Conservation (phyloP, 2,797 vertebrate species). For the Mus minutoides region DNA sequence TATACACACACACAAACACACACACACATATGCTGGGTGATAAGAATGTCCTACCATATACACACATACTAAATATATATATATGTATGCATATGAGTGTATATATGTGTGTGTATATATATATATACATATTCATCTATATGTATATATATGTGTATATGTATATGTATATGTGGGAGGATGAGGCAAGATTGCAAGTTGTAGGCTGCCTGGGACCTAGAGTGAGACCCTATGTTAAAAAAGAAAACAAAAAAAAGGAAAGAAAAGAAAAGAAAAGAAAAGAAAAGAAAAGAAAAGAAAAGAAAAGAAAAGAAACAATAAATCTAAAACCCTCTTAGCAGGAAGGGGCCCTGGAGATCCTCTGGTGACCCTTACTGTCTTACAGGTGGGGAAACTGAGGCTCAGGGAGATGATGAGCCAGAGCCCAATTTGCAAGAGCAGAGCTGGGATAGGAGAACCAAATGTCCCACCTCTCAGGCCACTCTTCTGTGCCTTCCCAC, state of each 20-base stretch:
- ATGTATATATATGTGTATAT: too few relatives aligned
- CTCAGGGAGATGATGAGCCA: neutral
- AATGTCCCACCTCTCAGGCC: neutral
- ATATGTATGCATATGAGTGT: too few relatives aligned
- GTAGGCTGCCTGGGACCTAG: neutral
- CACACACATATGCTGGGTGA: too few relatives aligned
- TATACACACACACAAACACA: too few relatives aligned
- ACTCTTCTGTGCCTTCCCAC: neutral
- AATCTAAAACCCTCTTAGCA: neutral
- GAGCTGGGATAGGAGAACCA: fast-evolving
- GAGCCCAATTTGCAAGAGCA: neutral
- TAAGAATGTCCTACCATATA: too few relatives aligned
- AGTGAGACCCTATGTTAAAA: neutral
- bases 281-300: too few relatives aligned
- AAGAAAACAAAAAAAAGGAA: neutral
- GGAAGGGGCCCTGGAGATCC: neutral
- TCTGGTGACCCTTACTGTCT: neutral
- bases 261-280: neutral
- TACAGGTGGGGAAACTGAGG: neutral
- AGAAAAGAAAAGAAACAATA: neutral
- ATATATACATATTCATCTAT: too few relatives aligned
- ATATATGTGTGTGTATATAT: too few relatives aligned
- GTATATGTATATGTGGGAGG: neutral
- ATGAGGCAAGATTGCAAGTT: neutral
- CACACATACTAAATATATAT: too few relatives aligned